phyloP scores from a whole-genome alignment of 2,797 vertebrate genomes.

The Pseudotriccus pelzelni region DNA sequence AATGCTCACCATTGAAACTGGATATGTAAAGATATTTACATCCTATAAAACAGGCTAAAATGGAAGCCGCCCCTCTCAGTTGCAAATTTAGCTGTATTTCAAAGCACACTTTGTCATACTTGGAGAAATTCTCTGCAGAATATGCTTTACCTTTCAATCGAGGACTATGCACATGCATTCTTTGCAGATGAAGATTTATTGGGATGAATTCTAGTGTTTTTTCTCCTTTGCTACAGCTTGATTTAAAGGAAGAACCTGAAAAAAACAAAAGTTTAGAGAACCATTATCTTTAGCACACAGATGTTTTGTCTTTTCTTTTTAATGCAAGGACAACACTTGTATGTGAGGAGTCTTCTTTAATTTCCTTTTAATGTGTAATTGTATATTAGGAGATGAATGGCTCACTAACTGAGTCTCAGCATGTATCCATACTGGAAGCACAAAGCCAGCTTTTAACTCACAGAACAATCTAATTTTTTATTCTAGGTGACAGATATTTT shows the following conservation, averaged over 20 bases:
- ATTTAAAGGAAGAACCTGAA: conserved; percentile 93
- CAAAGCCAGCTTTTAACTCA: conserved; percentile 56
- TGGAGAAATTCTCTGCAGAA: not conserved
- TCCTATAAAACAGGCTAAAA: not conserved
- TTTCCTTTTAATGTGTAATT: conserved; percentile 41
- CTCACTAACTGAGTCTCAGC: conserved; percentile 48
- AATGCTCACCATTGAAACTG: not conserved
- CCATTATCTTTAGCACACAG: conserved; percentile 32
- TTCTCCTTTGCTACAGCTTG: conserved; percentile 96
- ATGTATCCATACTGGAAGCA: conserved; percentile 8
- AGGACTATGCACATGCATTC: conserved; percentile 93
- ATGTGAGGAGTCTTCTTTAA: not conserved
- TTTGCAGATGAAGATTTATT: conserved; percentile 94
- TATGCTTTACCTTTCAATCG: conserved; percentile 86
- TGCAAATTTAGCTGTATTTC: not conserved
- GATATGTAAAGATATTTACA: not conserved
- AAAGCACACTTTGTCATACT: not conserved
- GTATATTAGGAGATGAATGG: conserved; percentile 15
- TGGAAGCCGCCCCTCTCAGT: not conserved
- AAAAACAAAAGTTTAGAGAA: conserved; percentile 26
- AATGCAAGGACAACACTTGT: not conserved
- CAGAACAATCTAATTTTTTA: conserved; percentile 33
- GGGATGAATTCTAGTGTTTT: conserved; percentile 96
- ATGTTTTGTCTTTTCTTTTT: conserved; percentile 3
- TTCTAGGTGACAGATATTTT: conserved; percentile 6